Conservation (phyloP, 2,888 invertebrate species). For the Dynastes grantii region DNA sequence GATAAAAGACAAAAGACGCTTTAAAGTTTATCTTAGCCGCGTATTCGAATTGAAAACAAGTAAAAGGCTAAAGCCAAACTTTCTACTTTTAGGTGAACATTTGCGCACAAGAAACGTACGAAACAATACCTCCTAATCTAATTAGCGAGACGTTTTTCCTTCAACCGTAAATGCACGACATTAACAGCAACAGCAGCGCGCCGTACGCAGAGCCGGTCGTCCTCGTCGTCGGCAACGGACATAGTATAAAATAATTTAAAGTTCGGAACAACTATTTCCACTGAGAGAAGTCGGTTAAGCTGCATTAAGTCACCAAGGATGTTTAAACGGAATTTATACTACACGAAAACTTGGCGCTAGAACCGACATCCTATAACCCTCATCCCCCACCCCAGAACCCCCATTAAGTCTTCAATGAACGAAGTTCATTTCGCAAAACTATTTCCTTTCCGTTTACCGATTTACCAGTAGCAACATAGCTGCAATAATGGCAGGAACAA, state of each 20-base stretch:
- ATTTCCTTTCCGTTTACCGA: slow-evolving; percentile 11
- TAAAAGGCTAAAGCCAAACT: too few species aligned
- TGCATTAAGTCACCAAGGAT: slow-evolving; percentile 32
- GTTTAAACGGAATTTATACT: slow-evolving; percentile 34
- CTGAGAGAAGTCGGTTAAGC: slow-evolving; percentile 27
- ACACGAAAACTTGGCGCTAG: slow-evolving; percentile 19
- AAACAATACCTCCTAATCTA: slow-evolving; percentile 14
- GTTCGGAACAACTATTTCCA: slow-evolving; percentile 27
- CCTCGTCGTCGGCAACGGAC: neutral
- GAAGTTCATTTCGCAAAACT: slow-evolving; percentile 25
- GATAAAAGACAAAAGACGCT: too few species aligned
- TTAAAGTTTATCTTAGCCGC: too few species aligned
- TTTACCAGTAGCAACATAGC: slow-evolving; percentile 11
- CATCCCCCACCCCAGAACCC: too few species aligned
- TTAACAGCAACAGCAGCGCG: neutral
- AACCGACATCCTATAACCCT: slow-evolving; percentile 3
- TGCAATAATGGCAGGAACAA: neutral
- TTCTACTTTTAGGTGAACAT: neutral
- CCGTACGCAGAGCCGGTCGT: neutral
- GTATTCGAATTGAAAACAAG: too few species aligned
- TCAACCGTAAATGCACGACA: slow-evolving; percentile 27
- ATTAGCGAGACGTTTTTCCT: slow-evolving; percentile 16
- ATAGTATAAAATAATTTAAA: slow-evolving; percentile 29
- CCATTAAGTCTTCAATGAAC: neutral
- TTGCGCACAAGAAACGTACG: neutral